A percentile compares a stretch with the other conserved stretches of the same genome.
Evolutionary conservation across 2,888 invertebrate species (phyloP).

Genomic region (Aelia acuminata): DNA sequence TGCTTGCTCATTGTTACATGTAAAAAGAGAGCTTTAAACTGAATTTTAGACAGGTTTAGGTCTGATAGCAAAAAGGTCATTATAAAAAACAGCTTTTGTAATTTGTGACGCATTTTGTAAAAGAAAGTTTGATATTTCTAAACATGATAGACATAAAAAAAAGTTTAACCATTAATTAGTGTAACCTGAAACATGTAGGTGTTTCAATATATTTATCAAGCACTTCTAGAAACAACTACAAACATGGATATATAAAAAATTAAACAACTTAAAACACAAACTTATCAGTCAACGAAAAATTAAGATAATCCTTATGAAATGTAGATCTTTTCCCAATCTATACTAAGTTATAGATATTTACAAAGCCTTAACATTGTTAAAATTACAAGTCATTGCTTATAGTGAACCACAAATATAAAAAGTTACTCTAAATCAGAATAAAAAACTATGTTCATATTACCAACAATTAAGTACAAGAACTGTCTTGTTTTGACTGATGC

Average conservation of each 20-base stretch:
- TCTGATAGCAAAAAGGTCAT: not conserved
- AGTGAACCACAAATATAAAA: not conserved
- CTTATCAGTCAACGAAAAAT: constrained; percentile 18
- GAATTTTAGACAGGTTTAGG: not conserved
- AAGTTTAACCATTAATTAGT: not conserved
- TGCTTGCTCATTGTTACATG: not conserved
- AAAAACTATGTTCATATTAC: not conserved
- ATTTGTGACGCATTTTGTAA: not conserved
- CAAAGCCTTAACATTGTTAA: not conserved
- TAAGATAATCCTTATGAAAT: not conserved
- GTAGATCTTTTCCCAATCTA: constrained; percentile 4
- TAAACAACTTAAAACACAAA: not conserved
- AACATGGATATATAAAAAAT: not conserved
- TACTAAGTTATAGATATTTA: not conserved
- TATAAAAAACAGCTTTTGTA: not conserved
- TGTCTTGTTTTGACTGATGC: not conserved
- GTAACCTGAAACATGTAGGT: not conserved
- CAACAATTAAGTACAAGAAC: constrained; percentile 29
- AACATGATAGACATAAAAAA: not conserved
- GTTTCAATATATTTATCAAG: not conserved
- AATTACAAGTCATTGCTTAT: constrained; percentile 6
- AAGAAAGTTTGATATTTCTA: not conserved
- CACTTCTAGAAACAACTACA: not conserved
- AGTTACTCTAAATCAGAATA: not conserved
- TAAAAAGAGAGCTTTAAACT: not conserved